A percentile compares a stretch with the other conserved stretches of the same genome.
These are phyloP conservation scores for Osmerus mordax DNA, from an alignment of 2,113 vertebrate species.

Conservation along the genomic window DNA sequence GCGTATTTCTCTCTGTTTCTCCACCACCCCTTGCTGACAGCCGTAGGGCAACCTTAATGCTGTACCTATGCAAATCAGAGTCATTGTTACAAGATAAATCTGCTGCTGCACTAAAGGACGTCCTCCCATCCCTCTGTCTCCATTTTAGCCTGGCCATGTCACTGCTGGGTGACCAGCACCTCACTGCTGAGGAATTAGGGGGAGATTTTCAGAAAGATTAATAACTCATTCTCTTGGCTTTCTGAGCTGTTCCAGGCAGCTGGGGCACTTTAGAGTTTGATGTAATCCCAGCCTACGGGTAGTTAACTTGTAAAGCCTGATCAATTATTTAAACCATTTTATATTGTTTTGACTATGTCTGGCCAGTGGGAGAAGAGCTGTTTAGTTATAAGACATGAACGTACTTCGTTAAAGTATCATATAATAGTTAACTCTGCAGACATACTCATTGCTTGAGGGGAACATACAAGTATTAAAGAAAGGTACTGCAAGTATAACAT, in stretches of 20 bases:
- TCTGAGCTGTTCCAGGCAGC: conserved; percentile 38
- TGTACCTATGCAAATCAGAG: conserved; percentile 69
- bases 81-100: conserved; percentile 65
- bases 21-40: conserved; percentile 45
- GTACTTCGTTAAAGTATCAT: conserved; percentile 17
- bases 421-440: conserved; percentile 23
- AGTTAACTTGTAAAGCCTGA: conserved; percentile 57
- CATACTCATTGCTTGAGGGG: conserved; percentile 23
- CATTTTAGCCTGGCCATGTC: conserved; percentile 23
- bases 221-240: conserved; percentile 49
- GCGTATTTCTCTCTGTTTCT: conserved; percentile 20
- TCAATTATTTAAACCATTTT: conserved; percentile 65
- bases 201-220: conserved; percentile 52
- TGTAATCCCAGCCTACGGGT: conserved; percentile 62
- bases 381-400: conserved; percentile 34
- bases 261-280: conserved; percentile 50
- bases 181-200: conserved; percentile 45
- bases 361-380: conserved; percentile 35
- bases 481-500: no score
- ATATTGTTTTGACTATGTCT: conserved; percentile 47
- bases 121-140: conserved; percentile 33
- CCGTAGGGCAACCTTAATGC: conserved; percentile 58
- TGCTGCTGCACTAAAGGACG: conserved; percentile 47
- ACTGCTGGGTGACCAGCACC: conserved; percentile 55
- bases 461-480: neutral